A percentile compares a stretch with the other conserved stretches of the same genome.
phyloP scores from a whole-genome alignment of 2,797 vertebrate genomes.

The Gymnocypris eckloni region DNA sequence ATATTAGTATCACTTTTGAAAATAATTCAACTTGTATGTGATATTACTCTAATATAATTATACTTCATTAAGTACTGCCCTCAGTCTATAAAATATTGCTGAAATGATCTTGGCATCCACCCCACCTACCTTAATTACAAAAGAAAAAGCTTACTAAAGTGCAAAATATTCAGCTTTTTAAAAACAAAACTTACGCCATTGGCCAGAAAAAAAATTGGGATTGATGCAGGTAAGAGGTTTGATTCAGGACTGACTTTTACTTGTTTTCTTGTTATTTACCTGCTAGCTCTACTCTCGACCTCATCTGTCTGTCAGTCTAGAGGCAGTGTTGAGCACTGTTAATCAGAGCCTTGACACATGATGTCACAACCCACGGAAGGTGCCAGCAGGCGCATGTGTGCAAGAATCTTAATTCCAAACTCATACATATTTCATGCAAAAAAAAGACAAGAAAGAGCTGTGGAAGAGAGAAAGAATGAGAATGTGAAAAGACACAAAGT shows the following conservation, averaged over 20 bases:
- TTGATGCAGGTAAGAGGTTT: not conserved
- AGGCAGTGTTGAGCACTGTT: slow-evolving; percentile 40
- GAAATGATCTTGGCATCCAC: not conserved
- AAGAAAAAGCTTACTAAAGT: not conserved
- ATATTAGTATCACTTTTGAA: not conserved
- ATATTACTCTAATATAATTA: slow-evolving; percentile 28
- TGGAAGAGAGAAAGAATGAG: slow-evolving; percentile 28
- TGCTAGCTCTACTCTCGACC: not conserved
- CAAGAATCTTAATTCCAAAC: slow-evolving; percentile 50
- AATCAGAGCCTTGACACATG: slow-evolving; percentile 49
- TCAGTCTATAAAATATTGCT: not conserved
- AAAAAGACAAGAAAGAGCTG: slow-evolving; percentile 18
- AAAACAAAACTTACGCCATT: not conserved
- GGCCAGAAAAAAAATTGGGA: no score
- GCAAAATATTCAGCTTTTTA: not conserved
- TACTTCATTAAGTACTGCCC: not conserved
- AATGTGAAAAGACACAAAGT: slow-evolving; percentile 4
- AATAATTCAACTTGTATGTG: not conserved
- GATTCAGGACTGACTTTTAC: slow-evolving; percentile 4
- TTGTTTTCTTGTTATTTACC: slow-evolving; percentile 39
- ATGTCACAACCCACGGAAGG: slow-evolving; percentile 44
- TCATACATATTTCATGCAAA: slow-evolving; percentile 55
- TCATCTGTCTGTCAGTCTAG: slow-evolving; percentile 50
- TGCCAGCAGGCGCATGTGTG: slow-evolving; percentile 31
- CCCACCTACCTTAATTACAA: not conserved